Evolutionary conservation across 2,797 vertebrate species (phyloP).

Genomic region (Gymnoscopelus microlampas): DNA sequence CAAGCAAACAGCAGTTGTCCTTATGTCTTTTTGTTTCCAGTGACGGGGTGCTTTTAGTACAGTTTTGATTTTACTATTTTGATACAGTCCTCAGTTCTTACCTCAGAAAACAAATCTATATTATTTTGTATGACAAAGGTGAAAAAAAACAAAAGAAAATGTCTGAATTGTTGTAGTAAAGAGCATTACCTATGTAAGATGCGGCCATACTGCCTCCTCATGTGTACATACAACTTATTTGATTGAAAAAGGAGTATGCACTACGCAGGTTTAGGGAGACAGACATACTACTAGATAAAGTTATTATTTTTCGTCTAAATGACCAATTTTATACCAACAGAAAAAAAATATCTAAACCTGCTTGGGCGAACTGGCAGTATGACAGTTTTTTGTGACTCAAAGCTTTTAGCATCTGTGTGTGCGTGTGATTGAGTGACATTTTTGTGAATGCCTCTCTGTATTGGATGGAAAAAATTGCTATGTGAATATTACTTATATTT

Average conservation of each 20-base stretch:
- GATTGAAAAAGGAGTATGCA: conserved; percentile 58
- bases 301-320: conserved; percentile 68
- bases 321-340: conserved; percentile 78
- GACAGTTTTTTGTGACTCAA: conserved; percentile 48
- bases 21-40: conserved; percentile 28
- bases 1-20: conserved; percentile 20
- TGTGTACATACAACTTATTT: conserved; percentile 69
- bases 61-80: conserved; percentile 77
- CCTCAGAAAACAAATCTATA: conserved; percentile 63
- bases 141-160: conserved; percentile 23
- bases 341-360: conserved; percentile 64
- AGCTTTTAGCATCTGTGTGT: conserved; percentile 49
- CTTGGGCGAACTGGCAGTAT: conserved; percentile 54
- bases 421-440: conserved; percentile 34
- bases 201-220: conserved; percentile 80
- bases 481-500: conserved; percentile 62
- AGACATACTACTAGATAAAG: conserved; percentile 54
- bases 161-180: conserved; percentile 68
- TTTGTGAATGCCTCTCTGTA: conserved; percentile 50
- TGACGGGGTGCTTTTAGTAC: conserved; percentile 59
- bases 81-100: conserved; percentile 76
- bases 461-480: conserved; percentile 52
- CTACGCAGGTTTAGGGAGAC: conserved; percentile 32
- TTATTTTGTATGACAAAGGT: conserved; percentile 77
- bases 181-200: conserved; percentile 63